phyloP scores from a whole-genome alignment of 2,797 vertebrate genomes.

The Sebastes iracundus region DNA sequence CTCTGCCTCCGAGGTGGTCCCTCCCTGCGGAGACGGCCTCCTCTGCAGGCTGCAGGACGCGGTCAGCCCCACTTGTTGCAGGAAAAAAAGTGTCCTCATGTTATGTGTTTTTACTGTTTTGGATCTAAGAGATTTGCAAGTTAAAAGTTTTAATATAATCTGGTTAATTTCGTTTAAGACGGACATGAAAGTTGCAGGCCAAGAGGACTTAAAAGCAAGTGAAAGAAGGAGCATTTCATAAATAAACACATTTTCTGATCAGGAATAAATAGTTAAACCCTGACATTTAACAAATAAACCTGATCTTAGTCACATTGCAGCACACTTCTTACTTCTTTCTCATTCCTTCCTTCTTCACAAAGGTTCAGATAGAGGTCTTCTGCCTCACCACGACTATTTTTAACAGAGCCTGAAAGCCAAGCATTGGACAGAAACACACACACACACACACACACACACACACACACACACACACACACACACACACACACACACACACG shows the following conservation, averaged over 20 bases:
- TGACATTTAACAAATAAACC: not conserved
- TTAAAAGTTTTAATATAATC: not conserved
- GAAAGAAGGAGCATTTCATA: not conserved
- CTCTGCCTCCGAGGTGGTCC: slow-evolving; percentile 43
- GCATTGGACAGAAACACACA: slow-evolving; percentile 39
- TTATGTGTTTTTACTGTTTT: not conserved
- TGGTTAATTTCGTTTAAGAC: not conserved
- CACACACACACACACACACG: slow-evolving; percentile 48
- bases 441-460: slow-evolving; percentile 39
- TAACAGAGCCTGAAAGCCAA: slow-evolving; percentile 72
- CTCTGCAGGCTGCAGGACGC: not conserved
- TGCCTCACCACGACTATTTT: slow-evolving; percentile 74
- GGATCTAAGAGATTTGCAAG: not conserved
- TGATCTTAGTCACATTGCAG: not conserved
- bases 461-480: slow-evolving; percentile 30
- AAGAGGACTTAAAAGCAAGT: not conserved
- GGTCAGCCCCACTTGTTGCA: not conserved
- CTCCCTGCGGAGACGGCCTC: slow-evolving; percentile 6
- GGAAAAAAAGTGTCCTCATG: not conserved
- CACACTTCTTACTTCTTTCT: not conserved
- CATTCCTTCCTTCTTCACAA: slow-evolving; percentile 17
- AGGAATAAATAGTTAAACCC: not conserved
- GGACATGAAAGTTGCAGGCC: not conserved
- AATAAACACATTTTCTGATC: not conserved
- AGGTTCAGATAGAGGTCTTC: slow-evolving; percentile 75